These are phyloP conservation scores for Petrocephalus microphthalmus DNA, from an alignment of 2,113 vertebrate species.

Conservation along the genomic window DNA sequence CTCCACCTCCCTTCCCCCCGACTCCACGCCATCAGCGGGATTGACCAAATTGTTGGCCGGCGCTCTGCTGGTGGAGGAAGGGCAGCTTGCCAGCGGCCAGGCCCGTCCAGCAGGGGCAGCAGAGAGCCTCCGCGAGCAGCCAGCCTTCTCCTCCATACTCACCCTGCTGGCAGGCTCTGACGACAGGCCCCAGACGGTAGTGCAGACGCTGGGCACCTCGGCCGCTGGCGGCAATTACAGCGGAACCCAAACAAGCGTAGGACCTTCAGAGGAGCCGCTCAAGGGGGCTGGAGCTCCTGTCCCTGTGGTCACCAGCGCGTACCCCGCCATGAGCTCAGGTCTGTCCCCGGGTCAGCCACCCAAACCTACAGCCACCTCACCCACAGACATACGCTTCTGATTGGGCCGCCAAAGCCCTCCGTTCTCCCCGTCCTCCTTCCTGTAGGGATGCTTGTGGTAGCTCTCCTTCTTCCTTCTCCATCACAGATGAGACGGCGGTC, in stretches of 20 bases:
- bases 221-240: conserved; percentile 55
- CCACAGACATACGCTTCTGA: not conserved
- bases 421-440: not conserved
- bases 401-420: not conserved
- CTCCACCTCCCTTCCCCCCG: conserved; percentile 19
- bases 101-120: conserved; percentile 31
- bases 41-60: not conserved
- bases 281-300: conserved; percentile 44
- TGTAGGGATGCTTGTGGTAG: not conserved
- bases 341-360: conserved; percentile 45
- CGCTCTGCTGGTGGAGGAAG: conserved; percentile 10
- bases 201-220: conserved; percentile 55
- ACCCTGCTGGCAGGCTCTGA: conserved; percentile 48
- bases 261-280: conserved; percentile 50
- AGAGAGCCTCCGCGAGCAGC: conserved; percentile 40
- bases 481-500: not conserved
- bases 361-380: not conserved
- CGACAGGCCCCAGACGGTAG: conserved; percentile 40
- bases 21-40: conserved; percentile 22
- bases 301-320: conserved; percentile 50
- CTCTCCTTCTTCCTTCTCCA: not conserved
- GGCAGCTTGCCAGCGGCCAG: not conserved
- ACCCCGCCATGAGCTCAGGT: conserved; percentile 64
- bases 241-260: conserved; percentile 49
- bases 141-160: conserved; percentile 48